Evolutionary conservation across 1,140 invertebrate species (phyloP), one percentile per base, ranked within the genome.

Genomic region (Papilio glaucus): DNA sequence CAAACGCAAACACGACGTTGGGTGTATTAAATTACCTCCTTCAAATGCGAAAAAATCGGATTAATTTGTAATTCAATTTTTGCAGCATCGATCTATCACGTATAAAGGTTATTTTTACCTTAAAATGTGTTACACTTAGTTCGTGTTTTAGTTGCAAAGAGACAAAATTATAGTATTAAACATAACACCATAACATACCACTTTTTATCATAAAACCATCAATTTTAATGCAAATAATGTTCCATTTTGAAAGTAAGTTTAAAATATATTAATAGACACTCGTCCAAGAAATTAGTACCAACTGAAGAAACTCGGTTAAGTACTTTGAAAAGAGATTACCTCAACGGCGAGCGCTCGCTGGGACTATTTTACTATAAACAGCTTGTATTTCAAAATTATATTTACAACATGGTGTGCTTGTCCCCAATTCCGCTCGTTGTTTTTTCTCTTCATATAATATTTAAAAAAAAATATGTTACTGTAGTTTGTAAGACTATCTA

Each of bases 261-360:
- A 13, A 57, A 41, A 57, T 45, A 57, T 57, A 13, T 26, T 57
- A 57, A 24, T 24, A 13, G 10, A 13, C 49, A 10, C 21, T 24
- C 10, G 49, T 57, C 21, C 49, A 57, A 26, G 21, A 57, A 57
- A 57, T 57, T 57, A 57, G 49, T 57, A 9, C 49, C 10, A 13
- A 57, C 49, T 57, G 49, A 57, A 57, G 49, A 26, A 57, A 57
- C 21, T 57, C 49, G 49, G 21, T 57, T 57, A 57, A 57, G 49
- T 57, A 26, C 18, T 57, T 57, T 13, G 49, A 21, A 24, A 53
- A 53, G 8, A 57, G 18, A 57, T 57, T 57, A 57, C 24, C 49
- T 53, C 49, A 57, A 57, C 49, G 24, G 21, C 42, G 42, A 13
- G 41, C 41, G 29, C 29, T 6, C 45, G 45, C 10, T 57, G 10